These are phyloP conservation scores for Sphaeramia orbicularis DNA, from an alignment of 2,797 vertebrate species.

Conservation along the genomic window DNA sequence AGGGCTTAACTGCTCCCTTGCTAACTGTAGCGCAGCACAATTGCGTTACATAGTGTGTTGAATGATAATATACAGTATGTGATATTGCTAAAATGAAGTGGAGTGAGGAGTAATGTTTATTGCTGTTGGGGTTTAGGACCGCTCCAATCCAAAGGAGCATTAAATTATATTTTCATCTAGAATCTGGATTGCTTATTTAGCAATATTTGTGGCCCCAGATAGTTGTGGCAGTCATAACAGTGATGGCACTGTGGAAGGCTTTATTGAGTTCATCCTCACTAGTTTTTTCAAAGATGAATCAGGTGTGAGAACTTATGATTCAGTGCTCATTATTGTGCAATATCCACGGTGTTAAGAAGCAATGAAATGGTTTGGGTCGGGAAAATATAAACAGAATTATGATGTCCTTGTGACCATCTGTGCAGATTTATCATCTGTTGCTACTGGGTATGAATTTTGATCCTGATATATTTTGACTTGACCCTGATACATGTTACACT, in stretches of 20 bases:
- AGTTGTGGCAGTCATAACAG: slow-evolving; percentile 36
- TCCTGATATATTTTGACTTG: slow-evolving; percentile 18
- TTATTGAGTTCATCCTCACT: slow-evolving; percentile 58
- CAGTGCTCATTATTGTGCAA: slow-evolving; percentile 50
- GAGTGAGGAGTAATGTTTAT: slow-evolving; percentile 57
- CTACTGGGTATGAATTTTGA: slow-evolving; percentile 11
- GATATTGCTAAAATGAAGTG: slow-evolving; percentile 46
- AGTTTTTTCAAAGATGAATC: slow-evolving; percentile 51
- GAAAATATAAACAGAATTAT: slow-evolving; percentile 27
- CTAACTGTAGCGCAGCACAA: slow-evolving; percentile 30
- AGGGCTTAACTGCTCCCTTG: slow-evolving; percentile 33
- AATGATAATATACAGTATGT: slow-evolving; percentile 47
- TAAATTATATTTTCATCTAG: slow-evolving; percentile 67
- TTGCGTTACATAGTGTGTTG: slow-evolving; percentile 11
- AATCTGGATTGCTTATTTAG: slow-evolving; percentile 58
- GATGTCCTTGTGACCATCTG: slow-evolving; percentile 31
- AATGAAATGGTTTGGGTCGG: slow-evolving; percentile 17
- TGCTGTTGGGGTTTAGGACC: slow-evolving; percentile 49
- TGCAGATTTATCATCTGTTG: slow-evolving; percentile 31
- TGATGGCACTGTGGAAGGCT: slow-evolving; percentile 15
- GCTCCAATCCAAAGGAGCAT: slow-evolving; percentile 48
- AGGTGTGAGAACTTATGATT: slow-evolving; percentile 44
- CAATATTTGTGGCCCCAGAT: slow-evolving; percentile 43
- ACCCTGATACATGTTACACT: slow-evolving; percentile 21
- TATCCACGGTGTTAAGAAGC: slow-evolving; percentile 42